Conservation (phyloP, 2,888 invertebrate genomes). For the Vanessa cardui region DNA sequence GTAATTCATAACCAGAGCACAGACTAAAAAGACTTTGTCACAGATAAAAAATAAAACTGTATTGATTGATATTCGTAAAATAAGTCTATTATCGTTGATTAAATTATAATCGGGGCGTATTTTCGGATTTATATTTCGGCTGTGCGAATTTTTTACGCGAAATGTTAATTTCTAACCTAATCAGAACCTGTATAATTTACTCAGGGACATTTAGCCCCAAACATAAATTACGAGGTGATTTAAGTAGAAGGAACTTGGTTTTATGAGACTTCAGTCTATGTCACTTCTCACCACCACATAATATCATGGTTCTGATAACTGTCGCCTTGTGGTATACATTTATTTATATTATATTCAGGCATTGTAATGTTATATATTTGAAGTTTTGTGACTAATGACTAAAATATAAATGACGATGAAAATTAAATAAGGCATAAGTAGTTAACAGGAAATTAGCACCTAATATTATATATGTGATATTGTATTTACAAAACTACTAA, state of each 20-base stretch:
- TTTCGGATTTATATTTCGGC: constrained; percentile 61
- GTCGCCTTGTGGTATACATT: constrained; percentile 55
- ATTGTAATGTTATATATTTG: constrained; percentile 40
- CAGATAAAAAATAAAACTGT: constrained; percentile 37
- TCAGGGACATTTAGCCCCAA: constrained; percentile 64
- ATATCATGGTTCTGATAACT: constrained; percentile 76
- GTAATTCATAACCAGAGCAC: constrained; percentile 12
- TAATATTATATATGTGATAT: constrained; percentile 72
- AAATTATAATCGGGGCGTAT: constrained; percentile 61
- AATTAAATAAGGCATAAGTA: constrained; percentile 50
- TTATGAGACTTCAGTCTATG: constrained; percentile 65
- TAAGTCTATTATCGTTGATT: constrained; percentile 49
- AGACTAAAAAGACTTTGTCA: constrained; percentile 30
- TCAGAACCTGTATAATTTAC: constrained; percentile 84
- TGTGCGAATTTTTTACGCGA: constrained; percentile 65
- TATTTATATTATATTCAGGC: constrained; percentile 44
- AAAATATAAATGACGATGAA: constrained; percentile 49
- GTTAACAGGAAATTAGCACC: constrained; percentile 71
- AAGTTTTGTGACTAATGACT: constrained; percentile 64
- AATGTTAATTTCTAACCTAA: constrained; percentile 75
- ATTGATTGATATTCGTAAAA: constrained; percentile 21
- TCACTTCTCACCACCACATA: constrained; percentile 76
- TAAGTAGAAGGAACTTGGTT: constrained; percentile 77
- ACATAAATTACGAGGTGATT: constrained; percentile 84
- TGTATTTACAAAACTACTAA: constrained; percentile 74